Evolutionary conservation across 2,888 invertebrate genomes (phyloP), one percentile per base, ranked within the genome.

Genomic region (Lamproptera curius): DNA sequence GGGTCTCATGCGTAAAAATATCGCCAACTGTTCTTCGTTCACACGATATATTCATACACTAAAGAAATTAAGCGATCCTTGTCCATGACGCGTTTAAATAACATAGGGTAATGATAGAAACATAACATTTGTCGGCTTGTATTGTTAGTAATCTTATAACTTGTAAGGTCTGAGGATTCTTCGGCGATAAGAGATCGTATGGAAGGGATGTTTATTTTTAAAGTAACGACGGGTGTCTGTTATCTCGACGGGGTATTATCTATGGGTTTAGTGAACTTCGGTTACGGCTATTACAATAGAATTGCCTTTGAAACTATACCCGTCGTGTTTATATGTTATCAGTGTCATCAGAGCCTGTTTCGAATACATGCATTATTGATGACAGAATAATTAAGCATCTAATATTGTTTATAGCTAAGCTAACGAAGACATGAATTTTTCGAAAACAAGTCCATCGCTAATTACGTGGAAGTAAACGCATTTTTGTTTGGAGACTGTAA

Each of bases 241-340:
- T 49, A 49, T 49, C 49, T 49, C 38, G 17, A 16, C 37, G 28
- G 35, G 20, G n/a, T 36, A 44, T 49, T 49, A 49, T 35, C 40
- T 17, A 31, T 43, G 35, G 34, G 49, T 44, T 49, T 49, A 49
- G 26, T 49, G 49, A 49, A 49, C 49, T 35, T 31, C n/a, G 11
- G 33, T n/a, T 13, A 17, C 9, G 34, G 34, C 33, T 16, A 16
- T 35, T 34, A 9, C 17, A 42, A 34, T 33, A 35, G 17, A 13
- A 9, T 16, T 16, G 20, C 6, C n/a, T 14, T n/a, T 37, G 20
- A 16, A 16, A 14, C 13, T 40, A 28, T 26, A 10, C 9, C 28
- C 9, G 28, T n/a, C 9, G 10, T 10, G 28, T 8, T 6, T 28
- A n/a, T 28, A n/a, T n/a, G n/a, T n/a, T n/a, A n/a, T n/a, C n/a